Evolutionary conservation across 2,888 invertebrate genomes (phyloP).

Genomic region (Pristionchus arcanus): DNA sequence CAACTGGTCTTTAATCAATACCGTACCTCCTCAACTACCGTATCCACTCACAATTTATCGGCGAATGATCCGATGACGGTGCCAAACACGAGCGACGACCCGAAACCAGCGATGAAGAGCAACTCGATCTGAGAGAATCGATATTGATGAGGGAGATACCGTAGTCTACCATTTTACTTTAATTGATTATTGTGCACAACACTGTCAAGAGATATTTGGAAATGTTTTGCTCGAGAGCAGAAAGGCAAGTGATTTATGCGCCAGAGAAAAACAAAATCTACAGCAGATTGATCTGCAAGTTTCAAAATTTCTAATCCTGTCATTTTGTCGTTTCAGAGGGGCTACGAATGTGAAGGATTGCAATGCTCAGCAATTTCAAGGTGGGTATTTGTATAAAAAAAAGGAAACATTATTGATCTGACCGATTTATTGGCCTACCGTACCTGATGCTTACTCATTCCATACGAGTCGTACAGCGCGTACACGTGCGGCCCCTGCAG

Average conservation of each 20-base stretch:
- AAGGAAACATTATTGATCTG: no score
- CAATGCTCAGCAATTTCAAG: no score
- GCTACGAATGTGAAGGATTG: no score
- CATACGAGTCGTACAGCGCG: slow-evolving; percentile 82
- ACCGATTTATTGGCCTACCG: background rate
- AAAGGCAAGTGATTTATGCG: no score
- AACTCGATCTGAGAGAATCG: slow-evolving; percentile 79
- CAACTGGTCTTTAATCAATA: no score
- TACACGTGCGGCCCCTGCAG: slow-evolving; percentile 83
- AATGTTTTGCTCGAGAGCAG: background rate
- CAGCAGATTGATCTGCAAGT: no score
- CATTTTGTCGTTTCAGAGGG: no score
- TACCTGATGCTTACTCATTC: slow-evolving; percentile 80
- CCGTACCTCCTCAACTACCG: background rate
- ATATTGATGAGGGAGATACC: slow-evolving; percentile 52
- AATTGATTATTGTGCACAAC: no score
- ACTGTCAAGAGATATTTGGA: background rate
- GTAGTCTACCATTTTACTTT: background rate
- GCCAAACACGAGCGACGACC: slow-evolving; percentile 82
- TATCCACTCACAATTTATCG: slow-evolving; percentile 81
- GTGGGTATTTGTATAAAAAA: no score
- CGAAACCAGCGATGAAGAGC: slow-evolving; percentile 82
- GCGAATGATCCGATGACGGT: slow-evolving; percentile 82
- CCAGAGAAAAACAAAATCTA: no score
- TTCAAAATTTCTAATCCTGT: no score